phyloP scores from a whole-genome alignment of 2,888 invertebrate genomes.

The Drosophila cracens region DNA sequence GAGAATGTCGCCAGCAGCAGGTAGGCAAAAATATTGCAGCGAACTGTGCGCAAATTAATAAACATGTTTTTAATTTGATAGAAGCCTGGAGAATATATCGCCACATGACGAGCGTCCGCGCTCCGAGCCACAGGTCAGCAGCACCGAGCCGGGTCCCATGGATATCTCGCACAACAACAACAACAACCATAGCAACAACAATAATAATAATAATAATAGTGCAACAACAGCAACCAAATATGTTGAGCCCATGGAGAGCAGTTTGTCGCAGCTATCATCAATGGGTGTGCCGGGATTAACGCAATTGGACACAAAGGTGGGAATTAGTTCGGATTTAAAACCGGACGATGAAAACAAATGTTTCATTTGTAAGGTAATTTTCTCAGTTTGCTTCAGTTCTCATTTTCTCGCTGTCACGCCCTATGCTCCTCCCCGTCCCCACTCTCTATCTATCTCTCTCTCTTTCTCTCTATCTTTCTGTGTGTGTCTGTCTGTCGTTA shows the following conservation, averaged over 20 bases:
- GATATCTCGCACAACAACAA: constrained; percentile 78
- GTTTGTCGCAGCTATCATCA: constrained; percentile 78
- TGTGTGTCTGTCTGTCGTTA: constrained; percentile 1
- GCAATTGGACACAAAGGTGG: constrained; percentile 85
- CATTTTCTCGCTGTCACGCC: constrained; percentile 30
- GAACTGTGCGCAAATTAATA: neutral
- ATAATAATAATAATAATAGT: constrained; percentile 85
- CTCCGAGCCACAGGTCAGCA: constrained; percentile 84
- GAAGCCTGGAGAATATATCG: constrained; percentile 80
- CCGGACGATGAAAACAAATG: constrained; percentile 88
- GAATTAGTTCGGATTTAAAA: constrained; percentile 85
- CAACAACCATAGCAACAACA: constrained; percentile 77
- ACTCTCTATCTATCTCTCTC: constrained; percentile 1
- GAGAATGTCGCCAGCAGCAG: constrained; percentile 82
- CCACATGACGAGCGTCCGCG: constrained; percentile 83
- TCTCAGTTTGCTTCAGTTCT: constrained; percentile 81
- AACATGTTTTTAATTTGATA: constrained; percentile 15
- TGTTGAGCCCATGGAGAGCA: constrained; percentile 82
- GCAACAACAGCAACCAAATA: constrained; percentile 59
- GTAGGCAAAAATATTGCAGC: constrained; percentile 42
- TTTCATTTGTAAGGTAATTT: constrained; percentile 90
- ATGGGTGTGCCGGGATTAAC: constrained; percentile 83
- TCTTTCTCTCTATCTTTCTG: constrained; percentile 8
- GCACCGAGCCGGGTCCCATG: constrained; percentile 82
- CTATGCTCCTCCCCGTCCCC: constrained; percentile 6